phyloP scores from a whole-genome alignment of 2,797 vertebrate species.

The Chanos chanos region DNA sequence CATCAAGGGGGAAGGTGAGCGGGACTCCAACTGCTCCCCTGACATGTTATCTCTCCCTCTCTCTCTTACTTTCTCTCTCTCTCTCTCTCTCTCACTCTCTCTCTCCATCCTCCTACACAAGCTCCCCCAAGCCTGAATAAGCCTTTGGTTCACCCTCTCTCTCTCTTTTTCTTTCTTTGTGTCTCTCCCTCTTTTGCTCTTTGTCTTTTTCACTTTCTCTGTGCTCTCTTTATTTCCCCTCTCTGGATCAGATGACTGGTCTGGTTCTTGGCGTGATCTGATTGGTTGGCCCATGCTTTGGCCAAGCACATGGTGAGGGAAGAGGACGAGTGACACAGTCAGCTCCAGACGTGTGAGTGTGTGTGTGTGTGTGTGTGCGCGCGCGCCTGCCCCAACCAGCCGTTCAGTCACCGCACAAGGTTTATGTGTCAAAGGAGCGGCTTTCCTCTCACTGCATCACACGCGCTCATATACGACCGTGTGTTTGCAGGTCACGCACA shows the following conservation, averaged over 20 bases:
- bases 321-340: conserved; percentile 16
- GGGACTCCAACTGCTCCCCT: background rate
- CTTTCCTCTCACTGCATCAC: background rate
- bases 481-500: too few species aligned
- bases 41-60: background rate
- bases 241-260: conserved; percentile 4
- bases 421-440: background rate
- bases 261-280: conserved; percentile 12
- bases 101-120: background rate
- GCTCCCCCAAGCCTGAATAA: too few species aligned
- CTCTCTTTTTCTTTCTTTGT: background rate
- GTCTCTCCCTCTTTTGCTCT: background rate
- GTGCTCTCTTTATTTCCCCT: background rate
- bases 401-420: background rate
- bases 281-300: conserved; percentile 25
- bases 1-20: background rate
- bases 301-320: conserved; percentile 7
- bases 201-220: too few species aligned
- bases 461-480: background rate
- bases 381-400: background rate
- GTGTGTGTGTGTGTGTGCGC: conserved; percentile 1
- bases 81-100: background rate
- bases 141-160: background rate
- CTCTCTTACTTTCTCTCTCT: background rate
- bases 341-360: background rate